These are phyloP conservation scores for Ammodramus savannarum DNA, from an alignment of 2,113 vertebrate species.

Conservation along the genomic window DNA sequence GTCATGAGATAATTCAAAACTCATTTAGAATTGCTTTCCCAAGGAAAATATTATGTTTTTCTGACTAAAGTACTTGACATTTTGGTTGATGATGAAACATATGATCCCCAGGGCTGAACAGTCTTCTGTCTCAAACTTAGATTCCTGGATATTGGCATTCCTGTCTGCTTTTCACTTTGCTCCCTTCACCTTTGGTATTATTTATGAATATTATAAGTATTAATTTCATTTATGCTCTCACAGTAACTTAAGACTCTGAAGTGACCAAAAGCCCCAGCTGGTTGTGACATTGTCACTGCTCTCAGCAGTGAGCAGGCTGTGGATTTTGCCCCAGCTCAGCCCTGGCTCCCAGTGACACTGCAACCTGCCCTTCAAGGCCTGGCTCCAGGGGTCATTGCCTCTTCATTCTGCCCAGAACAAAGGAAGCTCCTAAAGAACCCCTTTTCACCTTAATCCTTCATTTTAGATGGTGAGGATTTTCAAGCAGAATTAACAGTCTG, in stretches of 20 bases:
- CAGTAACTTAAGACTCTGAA: neutral
- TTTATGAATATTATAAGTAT: neutral
- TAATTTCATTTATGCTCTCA: neutral
- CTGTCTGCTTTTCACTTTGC: neutral
- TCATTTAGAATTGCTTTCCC: conserved; percentile 45
- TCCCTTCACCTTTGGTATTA: neutral
- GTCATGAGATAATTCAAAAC: conserved; percentile 21
- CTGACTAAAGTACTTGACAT: conserved; percentile 18
- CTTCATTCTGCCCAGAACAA: neutral
- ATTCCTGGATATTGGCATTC: neutral
- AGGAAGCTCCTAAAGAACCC: neutral
- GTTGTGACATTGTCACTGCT: neutral
- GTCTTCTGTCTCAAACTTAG: neutral
- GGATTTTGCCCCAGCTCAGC: neutral
- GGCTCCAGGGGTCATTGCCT: neutral
- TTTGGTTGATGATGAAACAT: neutral
- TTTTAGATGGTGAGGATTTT: neutral
- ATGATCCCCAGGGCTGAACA: neutral
- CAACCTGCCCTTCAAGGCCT: neutral
- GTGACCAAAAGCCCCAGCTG: neutral
- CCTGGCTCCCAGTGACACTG: neutral
- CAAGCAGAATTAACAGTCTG: neutral
- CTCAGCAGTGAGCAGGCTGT: neutral
- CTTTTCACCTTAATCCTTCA: neutral
- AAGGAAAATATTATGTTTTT: conserved; percentile 59